These are phyloP conservation scores for Hyperoodon ampullatus DNA, from an alignment of 2,113 vertebrate species.

Conservation along the genomic window DNA sequence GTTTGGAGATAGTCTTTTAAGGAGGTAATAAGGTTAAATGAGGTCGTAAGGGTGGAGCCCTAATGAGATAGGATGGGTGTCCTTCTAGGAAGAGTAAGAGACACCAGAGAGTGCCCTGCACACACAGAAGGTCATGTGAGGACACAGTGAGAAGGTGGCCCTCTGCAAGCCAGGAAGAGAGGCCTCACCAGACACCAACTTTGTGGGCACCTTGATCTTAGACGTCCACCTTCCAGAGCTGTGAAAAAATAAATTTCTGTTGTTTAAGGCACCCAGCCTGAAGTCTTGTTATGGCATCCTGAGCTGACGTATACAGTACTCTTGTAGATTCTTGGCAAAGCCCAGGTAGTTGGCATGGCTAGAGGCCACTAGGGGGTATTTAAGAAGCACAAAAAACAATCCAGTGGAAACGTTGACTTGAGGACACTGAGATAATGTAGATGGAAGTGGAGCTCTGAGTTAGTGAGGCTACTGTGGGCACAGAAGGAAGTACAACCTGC, in stretches of 20 bases:
- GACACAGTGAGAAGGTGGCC: background rate
- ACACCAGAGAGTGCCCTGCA: background rate
- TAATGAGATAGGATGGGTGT: background rate
- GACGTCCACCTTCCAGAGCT: background rate
- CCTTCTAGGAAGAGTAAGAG: background rate
- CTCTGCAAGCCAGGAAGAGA: background rate
- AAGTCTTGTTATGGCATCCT: background rate
- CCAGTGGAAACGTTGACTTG: background rate
- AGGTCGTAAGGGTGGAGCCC: background rate
- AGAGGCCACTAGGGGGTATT: background rate
- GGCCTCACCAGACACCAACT: background rate
- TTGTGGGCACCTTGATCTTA: background rate
- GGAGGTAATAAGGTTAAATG: background rate
- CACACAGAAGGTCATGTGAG: background rate
- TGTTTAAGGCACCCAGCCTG: background rate
- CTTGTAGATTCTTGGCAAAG: conserved; percentile 28
- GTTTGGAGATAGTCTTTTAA: background rate
- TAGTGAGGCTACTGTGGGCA: background rate
- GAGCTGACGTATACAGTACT: background rate
- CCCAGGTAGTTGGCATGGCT: background rate
- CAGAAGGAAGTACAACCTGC: background rate
- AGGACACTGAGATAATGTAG: background rate
- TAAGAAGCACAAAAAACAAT: background rate
- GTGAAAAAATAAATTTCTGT: background rate
- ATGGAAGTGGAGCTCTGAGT: background rate